Conservation (phyloP, 2,888 invertebrate species). For the Himalopsyche kuldschensis region DNA sequence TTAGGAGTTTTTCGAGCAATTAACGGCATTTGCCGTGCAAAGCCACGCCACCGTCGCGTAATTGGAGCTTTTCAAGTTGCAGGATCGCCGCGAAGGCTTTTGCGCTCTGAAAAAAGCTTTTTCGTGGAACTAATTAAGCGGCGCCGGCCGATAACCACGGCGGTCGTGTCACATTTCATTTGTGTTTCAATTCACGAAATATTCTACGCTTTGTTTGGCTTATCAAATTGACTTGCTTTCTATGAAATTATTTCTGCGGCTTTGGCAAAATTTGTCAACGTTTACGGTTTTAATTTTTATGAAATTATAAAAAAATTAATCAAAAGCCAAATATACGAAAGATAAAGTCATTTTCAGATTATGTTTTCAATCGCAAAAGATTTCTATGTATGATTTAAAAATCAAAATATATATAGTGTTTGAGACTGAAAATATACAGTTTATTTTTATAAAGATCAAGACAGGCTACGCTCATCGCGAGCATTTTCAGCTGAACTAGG, state of each 20-base stretch:
- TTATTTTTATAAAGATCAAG: too few species aligned
- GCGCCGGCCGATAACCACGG: not conserved
- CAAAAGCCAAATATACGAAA: too few species aligned
- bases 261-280: too few species aligned
- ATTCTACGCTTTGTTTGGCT: not conserved
- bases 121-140: not conserved
- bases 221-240: not conserved
- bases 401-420: too few species aligned
- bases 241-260: not conserved
- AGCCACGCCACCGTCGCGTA: not conserved
- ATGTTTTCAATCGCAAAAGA: too few species aligned
- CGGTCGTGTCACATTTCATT: not conserved
- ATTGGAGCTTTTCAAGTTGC: not conserved
- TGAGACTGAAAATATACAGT: too few species aligned
- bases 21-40: slow-evolving; percentile 19
- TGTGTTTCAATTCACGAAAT: not conserved
- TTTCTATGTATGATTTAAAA: too few species aligned
- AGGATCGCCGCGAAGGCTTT: not conserved
- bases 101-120: not conserved
- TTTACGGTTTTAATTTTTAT: too few species aligned
- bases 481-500: too few species aligned
- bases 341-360: too few species aligned
- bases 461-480: too few species aligned
- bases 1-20: slow-evolving; percentile 30
- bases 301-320: too few species aligned